These are phyloP conservation scores for Cancer borealis DNA, from an alignment of 2,888 invertebrate genomes.

Conservation along the genomic window DNA sequence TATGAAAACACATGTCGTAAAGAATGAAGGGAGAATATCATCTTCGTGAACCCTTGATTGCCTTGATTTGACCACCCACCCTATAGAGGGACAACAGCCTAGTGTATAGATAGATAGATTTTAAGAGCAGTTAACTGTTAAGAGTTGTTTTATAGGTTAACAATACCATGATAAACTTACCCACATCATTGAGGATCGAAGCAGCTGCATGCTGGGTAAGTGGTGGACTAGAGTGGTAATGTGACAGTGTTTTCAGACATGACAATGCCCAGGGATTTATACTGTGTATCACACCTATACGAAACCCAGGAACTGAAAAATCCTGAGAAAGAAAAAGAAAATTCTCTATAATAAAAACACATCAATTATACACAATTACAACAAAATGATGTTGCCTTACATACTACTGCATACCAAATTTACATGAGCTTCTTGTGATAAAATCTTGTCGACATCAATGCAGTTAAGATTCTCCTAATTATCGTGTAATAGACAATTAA, in stretches of 20 bases:
- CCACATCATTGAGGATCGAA: conserved; percentile 75
- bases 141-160: too few relatives aligned
- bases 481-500: neutral
- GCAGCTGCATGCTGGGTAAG: conserved; percentile 78
- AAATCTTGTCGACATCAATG: neutral
- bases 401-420: neutral
- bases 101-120: too few relatives aligned
- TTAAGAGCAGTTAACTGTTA: neutral
- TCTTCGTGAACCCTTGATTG: too few relatives aligned
- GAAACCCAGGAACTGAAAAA: conserved; percentile 78
- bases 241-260: conserved; percentile 41
- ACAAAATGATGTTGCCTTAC: neutral
- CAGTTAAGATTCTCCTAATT: neutral
- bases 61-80: too few relatives aligned
- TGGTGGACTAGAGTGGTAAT: conserved; percentile 64
- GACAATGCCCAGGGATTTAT: conserved; percentile 71
- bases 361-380: neutral
- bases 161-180: conserved; percentile 26
- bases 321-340: conserved; percentile 76
- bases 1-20: too few relatives aligned
- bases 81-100: too few relatives aligned
- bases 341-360: neutral
- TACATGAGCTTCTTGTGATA: neutral
- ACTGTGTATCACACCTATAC: conserved; percentile 78
- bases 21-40: too few relatives aligned